phyloP scores from a whole-genome alignment of 2,797 vertebrate species.

The Phataginus tetradactyla region DNA sequence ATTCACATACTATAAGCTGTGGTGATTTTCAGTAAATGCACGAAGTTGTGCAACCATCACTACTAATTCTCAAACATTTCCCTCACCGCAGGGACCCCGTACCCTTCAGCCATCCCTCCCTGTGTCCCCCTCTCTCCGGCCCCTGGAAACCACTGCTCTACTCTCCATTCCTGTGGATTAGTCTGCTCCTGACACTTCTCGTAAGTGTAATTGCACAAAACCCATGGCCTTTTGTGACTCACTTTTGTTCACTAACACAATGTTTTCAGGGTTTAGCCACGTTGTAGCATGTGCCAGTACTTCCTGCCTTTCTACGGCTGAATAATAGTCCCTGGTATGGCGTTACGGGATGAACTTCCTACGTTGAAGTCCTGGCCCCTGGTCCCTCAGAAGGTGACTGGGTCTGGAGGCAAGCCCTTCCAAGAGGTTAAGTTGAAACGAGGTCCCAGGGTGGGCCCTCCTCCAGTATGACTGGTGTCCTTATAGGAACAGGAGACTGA shows the following conservation, averaged over 20 bases:
- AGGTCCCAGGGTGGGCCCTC: too few species aligned
- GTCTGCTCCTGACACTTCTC: background rate
- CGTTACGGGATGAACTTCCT: fast-evolving
- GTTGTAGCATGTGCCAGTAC: fast-evolving
- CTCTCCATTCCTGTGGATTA: background rate
- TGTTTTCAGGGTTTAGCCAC: fast-evolving
- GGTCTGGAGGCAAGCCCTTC: background rate
- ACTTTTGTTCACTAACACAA: too few species aligned
- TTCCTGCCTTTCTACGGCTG: background rate
- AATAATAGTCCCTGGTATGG: background rate
- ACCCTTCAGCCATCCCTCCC: too few species aligned
- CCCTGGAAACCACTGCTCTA: background rate
- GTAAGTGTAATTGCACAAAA: too few species aligned
- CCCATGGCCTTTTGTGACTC: fast-evolving
- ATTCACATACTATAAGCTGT: background rate
- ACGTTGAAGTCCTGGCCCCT: background rate
- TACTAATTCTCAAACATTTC: background rate
- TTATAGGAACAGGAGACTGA: background rate
- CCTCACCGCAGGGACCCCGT: fast-evolving
- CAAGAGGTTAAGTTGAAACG: background rate
- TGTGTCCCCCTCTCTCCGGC: too few species aligned
- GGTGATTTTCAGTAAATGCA: background rate
- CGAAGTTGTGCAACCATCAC: background rate
- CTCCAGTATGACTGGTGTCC: background rate
- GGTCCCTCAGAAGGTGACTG: background rate